These are phyloP conservation scores for Argyra leucocephala DNA, from an alignment of 2,888 invertebrate species.

Conservation along the genomic window DNA sequence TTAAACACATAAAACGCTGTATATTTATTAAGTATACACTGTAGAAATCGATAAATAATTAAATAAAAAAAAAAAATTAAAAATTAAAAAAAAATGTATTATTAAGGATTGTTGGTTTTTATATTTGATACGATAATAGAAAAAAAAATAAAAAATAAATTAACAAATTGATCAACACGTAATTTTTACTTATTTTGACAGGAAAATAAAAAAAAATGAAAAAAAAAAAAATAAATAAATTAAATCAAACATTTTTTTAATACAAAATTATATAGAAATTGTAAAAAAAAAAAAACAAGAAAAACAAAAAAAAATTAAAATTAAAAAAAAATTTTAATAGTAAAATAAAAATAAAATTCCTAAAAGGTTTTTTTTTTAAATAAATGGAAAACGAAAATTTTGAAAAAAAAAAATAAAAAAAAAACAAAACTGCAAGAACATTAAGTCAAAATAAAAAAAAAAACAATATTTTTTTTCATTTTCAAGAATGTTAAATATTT, in stretches of 20 bases:
- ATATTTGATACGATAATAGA: slow-evolving; percentile 43
- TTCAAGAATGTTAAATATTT: no score
- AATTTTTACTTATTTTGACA: slow-evolving; percentile 4
- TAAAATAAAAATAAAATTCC: slow-evolving; percentile 14
- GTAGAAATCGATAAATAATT: background rate
- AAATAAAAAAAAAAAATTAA: background rate
- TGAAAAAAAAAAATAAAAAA: background rate
- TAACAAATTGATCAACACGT: slow-evolving; percentile 28
- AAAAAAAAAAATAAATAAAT: slow-evolving; percentile 16
- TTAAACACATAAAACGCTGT: background rate
- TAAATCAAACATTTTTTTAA: slow-evolving; percentile 23
- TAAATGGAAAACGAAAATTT: no score
- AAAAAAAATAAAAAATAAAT: slow-evolving; percentile 7
- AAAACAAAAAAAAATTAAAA: slow-evolving; percentile 14
- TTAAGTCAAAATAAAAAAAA: no score
- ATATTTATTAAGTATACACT: background rate
- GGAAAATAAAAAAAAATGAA: slow-evolving; percentile 11
- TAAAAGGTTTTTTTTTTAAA: background rate
- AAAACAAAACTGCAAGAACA: no score
- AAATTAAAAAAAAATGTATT: background rate
- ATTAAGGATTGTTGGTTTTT: slow-evolving; percentile 43
- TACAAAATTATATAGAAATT: slow-evolving; percentile 18
- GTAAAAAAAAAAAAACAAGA: slow-evolving; percentile 20
- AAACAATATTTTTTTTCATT: no score
- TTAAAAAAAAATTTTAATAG: slow-evolving; percentile 11